Conservation (phyloP, 2,113 vertebrate species). For the Marmota flaviventris region DNA sequence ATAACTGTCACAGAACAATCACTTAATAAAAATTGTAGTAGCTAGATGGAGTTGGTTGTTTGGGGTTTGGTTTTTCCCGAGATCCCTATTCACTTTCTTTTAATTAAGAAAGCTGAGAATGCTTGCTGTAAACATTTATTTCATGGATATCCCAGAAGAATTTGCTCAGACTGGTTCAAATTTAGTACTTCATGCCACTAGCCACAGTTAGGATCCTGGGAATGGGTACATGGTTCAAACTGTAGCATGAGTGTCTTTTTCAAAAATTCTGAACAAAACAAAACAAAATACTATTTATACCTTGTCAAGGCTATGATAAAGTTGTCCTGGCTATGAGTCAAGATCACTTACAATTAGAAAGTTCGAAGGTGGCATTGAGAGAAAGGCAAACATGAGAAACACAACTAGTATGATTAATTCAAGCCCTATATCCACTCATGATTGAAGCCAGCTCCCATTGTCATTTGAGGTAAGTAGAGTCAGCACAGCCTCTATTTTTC, state of each 20-base stretch:
- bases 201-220: neutral
- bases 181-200: neutral
- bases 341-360: neutral
- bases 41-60: neutral
- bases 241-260: neutral
- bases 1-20: neutral
- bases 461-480: neutral
- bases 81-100: neutral
- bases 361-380: neutral
- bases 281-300: neutral
- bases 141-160: too few species aligned
- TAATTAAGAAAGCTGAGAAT: neutral
- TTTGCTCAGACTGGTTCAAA: neutral
- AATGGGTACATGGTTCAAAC: neutral
- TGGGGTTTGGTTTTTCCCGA: neutral
- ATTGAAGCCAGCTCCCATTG: neutral
- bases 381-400: neutral
- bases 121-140: neutral
- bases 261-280: neutral
- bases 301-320: neutral
- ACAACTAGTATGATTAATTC: neutral
- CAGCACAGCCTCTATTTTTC: neutral
- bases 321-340: neutral
- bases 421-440: neutral
- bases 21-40: neutral